Evolutionary conservation across 1,140 invertebrate genomes (phyloP).

Genomic region (Atta colombica): DNA sequence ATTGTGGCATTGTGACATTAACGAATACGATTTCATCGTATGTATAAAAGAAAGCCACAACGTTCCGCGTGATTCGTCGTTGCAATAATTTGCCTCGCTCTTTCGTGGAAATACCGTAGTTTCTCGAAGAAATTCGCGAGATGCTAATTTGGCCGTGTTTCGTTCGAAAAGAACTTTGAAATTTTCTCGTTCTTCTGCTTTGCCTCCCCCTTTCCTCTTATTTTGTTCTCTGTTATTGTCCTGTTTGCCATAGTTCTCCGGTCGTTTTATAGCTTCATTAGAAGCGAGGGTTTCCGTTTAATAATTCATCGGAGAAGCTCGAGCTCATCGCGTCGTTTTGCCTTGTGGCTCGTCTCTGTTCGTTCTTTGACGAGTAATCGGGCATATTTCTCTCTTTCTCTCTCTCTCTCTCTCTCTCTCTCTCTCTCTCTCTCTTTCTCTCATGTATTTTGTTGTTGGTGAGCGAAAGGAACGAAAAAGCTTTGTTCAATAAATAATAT

Average conservation of each 20-base stretch:
- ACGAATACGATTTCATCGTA: slow-evolving; percentile 53
- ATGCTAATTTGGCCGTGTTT: slow-evolving; percentile 45
- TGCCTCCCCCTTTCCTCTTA: background rate
- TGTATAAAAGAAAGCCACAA: slow-evolving; percentile 36
- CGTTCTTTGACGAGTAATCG: slow-evolving; percentile 66
- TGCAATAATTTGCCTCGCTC: slow-evolving; percentile 48
- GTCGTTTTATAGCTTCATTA: slow-evolving; percentile 80
- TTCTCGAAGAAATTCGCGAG: slow-evolving; percentile 32
- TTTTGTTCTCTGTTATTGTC: slow-evolving; percentile 8
- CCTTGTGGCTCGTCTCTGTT: slow-evolving; percentile 32
- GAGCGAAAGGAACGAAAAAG: slow-evolving; percentile 15
- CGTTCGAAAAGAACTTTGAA: slow-evolving; percentile 8
- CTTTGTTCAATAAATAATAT: slow-evolving; percentile 21
- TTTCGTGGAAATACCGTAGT: background rate
- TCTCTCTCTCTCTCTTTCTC: slow-evolving; percentile 42
- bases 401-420: background rate
- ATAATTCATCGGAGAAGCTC: slow-evolving; percentile 78
- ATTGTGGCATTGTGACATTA: slow-evolving; percentile 66
- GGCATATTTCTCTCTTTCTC: background rate
- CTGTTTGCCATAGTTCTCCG: slow-evolving; percentile 50
- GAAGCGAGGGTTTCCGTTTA: slow-evolving; percentile 78
- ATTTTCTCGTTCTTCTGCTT: background rate
- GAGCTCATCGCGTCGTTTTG: slow-evolving; percentile 31
- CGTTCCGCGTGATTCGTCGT: slow-evolving; percentile 56
- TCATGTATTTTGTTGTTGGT: slow-evolving; percentile 16